A percentile compares a stretch with the other conserved stretches of the same genome.
Conservation (phyloP, 2,797 vertebrate species). For the Aselliscus stoliczkanus region DNA sequence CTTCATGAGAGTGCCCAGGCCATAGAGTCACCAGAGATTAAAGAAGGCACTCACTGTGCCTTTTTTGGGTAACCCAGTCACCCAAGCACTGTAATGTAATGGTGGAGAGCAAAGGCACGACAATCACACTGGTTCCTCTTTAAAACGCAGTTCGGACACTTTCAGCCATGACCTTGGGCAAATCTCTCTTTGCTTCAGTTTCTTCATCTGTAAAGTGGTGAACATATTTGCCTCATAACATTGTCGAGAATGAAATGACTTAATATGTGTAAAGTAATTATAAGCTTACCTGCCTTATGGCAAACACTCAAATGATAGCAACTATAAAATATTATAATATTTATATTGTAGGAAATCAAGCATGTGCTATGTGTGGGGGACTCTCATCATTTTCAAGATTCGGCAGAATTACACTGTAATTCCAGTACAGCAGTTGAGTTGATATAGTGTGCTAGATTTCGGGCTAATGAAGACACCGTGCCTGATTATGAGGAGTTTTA, state of each 20-base stretch:
- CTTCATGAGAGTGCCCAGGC: neutral
- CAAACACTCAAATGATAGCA: neutral
- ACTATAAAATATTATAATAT: neutral
- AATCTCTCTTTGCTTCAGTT: neutral
- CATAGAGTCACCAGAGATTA: neutral
- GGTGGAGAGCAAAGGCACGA: no score
- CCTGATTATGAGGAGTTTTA: neutral
- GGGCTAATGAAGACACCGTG: neutral
- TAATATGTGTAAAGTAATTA: neutral
- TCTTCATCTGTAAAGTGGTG: neutral
- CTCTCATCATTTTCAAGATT: neutral
- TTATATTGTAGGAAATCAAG: neutral
- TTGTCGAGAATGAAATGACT: neutral
- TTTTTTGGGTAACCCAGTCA: neutral
- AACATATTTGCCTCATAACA: neutral
- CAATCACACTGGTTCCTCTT: accelerated
- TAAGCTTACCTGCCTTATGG: neutral
- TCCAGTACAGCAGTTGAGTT: neutral
- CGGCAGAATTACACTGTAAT: neutral
- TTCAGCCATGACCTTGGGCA: neutral
- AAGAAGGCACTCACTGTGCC: neutral
- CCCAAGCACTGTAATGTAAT: neutral
- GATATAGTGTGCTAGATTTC: neutral
- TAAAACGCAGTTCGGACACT: neutral
- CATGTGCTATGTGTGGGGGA: neutral